Percentiles rank a stretch among this genome's conserved stretches.
phyloP scores from a whole-genome alignment of 1,140 invertebrate genomes.

The Trichonephila clavata region DNA sequence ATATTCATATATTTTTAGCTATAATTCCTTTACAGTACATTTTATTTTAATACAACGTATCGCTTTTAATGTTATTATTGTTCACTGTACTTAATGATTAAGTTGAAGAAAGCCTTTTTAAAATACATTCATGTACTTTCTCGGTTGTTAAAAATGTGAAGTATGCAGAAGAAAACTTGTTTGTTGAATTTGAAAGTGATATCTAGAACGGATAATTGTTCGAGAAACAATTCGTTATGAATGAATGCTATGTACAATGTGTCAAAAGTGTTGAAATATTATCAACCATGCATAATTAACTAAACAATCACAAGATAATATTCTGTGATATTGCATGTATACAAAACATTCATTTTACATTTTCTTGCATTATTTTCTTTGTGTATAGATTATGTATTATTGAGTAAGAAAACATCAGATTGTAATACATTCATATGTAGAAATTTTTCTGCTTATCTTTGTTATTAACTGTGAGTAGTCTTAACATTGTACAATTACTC shows the following conservation, averaged over 20 bases:
- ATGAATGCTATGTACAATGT: neutral
- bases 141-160: neutral
- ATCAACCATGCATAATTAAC: constrained; percentile 11
- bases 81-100: too few relatives aligned
- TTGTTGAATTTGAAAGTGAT: neutral
- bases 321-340: constrained; percentile 41
- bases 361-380: constrained; percentile 28
- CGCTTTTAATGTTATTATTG: neutral
- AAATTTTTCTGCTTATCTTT: neutral
- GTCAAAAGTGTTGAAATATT: neutral
- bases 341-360: constrained; percentile 39
- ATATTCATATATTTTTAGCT: too few relatives aligned
- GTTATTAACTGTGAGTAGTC: neutral
- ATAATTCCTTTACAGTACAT: neutral
- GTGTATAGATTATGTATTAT: constrained; percentile 15
- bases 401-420: constrained; percentile 4
- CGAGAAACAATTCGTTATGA: neutral
- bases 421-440: constrained; percentile 23
- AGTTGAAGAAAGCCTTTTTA: too few relatives aligned
- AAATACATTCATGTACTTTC: too few relatives aligned
- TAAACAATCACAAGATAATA: constrained; percentile 35
- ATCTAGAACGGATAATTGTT: neutral
- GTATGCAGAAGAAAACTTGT: neutral
- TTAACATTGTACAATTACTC: neutral
- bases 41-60: neutral